Evolutionary conservation across 2,888 invertebrate genomes (phyloP).

Genomic region (Eupithecia vulgata): DNA sequence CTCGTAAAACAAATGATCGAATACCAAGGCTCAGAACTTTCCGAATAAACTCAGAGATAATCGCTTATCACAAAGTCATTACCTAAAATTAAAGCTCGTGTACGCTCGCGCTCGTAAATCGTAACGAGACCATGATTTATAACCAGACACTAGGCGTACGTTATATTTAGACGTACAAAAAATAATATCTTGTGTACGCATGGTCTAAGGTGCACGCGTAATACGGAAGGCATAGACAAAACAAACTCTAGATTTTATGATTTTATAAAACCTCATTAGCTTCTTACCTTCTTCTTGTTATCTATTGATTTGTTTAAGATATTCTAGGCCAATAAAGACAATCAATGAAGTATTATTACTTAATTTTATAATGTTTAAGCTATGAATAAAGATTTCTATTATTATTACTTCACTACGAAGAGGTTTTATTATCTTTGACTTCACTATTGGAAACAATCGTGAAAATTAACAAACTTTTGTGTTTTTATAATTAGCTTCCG

Average conservation of each 20-base stretch:
- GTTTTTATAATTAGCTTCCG: not conserved
- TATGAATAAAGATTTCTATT: too few relatives aligned
- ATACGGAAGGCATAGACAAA: slow-evolving; percentile 27
- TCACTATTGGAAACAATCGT: not conserved
- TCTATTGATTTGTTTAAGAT: slow-evolving; percentile 15
- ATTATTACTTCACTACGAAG: too few relatives aligned
- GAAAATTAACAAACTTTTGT: not conserved
- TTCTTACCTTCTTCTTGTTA: slow-evolving; percentile 12
- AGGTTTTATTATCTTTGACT: too few relatives aligned
- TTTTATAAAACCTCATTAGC: slow-evolving; percentile 25
- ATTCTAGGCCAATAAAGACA: not conserved
- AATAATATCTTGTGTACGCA: slow-evolving; percentile 51
- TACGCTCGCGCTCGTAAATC: slow-evolving; percentile 76
- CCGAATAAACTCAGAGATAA: slow-evolving; percentile 8
- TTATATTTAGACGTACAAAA: slow-evolving; percentile 68
- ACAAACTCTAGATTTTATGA: slow-evolving; percentile 29
- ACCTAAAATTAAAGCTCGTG: slow-evolving; percentile 73
- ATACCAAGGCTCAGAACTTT: slow-evolving; percentile 17
- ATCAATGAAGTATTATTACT: too few relatives aligned
- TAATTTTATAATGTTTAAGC: too few relatives aligned
- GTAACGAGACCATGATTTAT: slow-evolving; percentile 83
- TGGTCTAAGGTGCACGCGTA: not conserved
- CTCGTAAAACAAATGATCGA: slow-evolving; percentile 10
- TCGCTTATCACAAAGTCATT: slow-evolving; percentile 59
- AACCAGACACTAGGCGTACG: slow-evolving; percentile 57